Base-by-base conservation (phyloP, 2,797 vertebrate genomes). In the Channa striata region DNA sequence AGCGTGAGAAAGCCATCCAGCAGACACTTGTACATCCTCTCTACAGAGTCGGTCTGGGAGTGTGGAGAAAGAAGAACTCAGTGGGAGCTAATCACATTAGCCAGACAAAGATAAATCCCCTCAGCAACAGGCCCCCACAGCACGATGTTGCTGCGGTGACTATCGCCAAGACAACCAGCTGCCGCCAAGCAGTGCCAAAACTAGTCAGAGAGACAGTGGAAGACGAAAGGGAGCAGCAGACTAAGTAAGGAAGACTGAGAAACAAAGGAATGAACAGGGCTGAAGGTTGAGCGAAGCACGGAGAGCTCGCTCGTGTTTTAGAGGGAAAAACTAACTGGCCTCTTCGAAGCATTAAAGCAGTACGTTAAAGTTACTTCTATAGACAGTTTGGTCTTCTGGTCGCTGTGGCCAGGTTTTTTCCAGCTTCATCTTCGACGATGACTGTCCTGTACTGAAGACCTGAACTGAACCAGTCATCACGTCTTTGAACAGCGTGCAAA, bases 31-130 rank as follows among this genome's bases (percentile, higher is more conserved):
- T 58, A 37, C 42, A 12, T 66, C 68, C 68, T 49, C 61, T 71
- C 52, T 5, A 2, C 51, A 25, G 44, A 46, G 54, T 69, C 44
- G 8, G 16, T 25, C 48, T 69, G 36, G 34, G 34, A 77, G 40
- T 39, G 66, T 48, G 50, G 44, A 61, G 65, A 63, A 67, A 72
- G 47, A 37, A 71, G 65, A 71, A 39, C 69, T 56, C 71, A 63
- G 68, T 34, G 33, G 61, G 51, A 59, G 54, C 54, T 70, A 81
- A 74, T 80, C 59, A 69, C 72, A 68, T 84, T 70, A 80, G 13
- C 39, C 63, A 42, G 63, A 71, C 53, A 59, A 0, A 54, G 48
- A 48, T 54, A 42, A 81, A 68, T 64, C 65, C 66, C 68, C 30
- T 59, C 40, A 58, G 46, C 46, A 21, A 60, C 39, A 44, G 63